Base-by-base conservation (phyloP, 2,797 vertebrate species). In the Sebastes elongatus region DNA sequence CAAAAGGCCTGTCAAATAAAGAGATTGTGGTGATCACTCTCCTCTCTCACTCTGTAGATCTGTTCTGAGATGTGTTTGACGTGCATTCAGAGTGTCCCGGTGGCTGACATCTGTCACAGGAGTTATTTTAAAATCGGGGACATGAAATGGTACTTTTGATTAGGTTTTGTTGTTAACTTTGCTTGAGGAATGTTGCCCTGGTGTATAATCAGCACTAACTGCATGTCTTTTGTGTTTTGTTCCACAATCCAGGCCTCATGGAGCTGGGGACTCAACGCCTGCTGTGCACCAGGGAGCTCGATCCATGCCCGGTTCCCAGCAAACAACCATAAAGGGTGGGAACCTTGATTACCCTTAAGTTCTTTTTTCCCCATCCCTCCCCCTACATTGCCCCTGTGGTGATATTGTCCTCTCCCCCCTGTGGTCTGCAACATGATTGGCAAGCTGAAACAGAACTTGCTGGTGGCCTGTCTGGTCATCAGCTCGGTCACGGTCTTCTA, bases 401-500 rank as follows among this genome's bases (percentile, higher is more conserved):
- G 75, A 85, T 69, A 78, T 57, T 18, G 42, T 69, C 71, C 69
- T 76, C 42, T 67, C 61, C 65, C 28, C 0, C 76, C 77, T 68
- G 65, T 80, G 82, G 59, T 74, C 74, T 46, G 59, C 63, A 88
- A 80, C 87, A 99, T 99, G 98, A 95, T 99, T 11, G 98, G 97
- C 23, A 99, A 99, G 91, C 93, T 99, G 76, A 99, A 99, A 85
- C 98, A 99, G 93, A 99, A 99, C 93, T 85, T 99, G 88, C 91
- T 99, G 53, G 87, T 99, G 96, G 97, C 97, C 22, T 99, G 98
- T 74, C 95, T 99, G 96, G 97, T 97, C 87, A 96, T 99, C 91
- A 99, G 98, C 89, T 99, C 98, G 0, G 94, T 96, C 87, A 99
- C 98, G 0, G 97, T 99, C 11, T 98, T 99, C 91, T 99, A 99